These are phyloP conservation scores for Laticauda laticaudata DNA, from an alignment of 2,113 vertebrate genomes.

Conservation along the genomic window DNA sequence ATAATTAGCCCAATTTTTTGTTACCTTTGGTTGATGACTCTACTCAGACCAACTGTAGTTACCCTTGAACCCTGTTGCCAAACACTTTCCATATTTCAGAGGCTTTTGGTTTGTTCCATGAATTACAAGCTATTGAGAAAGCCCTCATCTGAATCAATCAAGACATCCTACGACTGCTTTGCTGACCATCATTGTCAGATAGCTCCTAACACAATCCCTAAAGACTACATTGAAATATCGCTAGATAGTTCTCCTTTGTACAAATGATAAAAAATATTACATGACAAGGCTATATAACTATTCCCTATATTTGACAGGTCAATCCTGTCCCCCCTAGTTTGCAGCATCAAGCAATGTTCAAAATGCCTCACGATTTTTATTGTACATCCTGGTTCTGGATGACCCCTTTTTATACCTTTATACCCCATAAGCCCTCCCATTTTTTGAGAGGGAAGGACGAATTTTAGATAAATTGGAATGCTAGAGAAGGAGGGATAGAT, in stretches of 20 bases:
- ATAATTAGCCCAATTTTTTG: too few relatives aligned
- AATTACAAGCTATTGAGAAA: background rate
- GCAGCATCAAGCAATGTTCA: too few relatives aligned
- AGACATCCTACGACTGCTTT: background rate
- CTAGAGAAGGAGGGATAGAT: too few relatives aligned
- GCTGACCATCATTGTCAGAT: background rate
- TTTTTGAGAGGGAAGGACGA: too few relatives aligned
- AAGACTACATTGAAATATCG: background rate
- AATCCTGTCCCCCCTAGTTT: background rate
- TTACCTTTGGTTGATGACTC: too few relatives aligned
- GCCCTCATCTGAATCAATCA: background rate
- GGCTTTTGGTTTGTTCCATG: background rate
- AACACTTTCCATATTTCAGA: background rate
- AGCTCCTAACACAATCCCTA: background rate
- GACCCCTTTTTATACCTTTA: too few relatives aligned
- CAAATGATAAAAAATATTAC: background rate
- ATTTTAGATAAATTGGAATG: too few relatives aligned
- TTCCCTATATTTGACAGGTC: background rate
- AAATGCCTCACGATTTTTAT: too few relatives aligned
- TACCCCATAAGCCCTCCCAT: too few relatives aligned
- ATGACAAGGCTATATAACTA: background rate
- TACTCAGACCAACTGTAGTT: too few relatives aligned
- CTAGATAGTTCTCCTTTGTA: background rate
- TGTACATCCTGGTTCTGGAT: too few relatives aligned
- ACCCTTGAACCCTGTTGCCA: background rate